These are phyloP conservation scores for Corythornis madagascariensis DNA, from an alignment of 2,113 vertebrate species.

Conservation along the genomic window DNA sequence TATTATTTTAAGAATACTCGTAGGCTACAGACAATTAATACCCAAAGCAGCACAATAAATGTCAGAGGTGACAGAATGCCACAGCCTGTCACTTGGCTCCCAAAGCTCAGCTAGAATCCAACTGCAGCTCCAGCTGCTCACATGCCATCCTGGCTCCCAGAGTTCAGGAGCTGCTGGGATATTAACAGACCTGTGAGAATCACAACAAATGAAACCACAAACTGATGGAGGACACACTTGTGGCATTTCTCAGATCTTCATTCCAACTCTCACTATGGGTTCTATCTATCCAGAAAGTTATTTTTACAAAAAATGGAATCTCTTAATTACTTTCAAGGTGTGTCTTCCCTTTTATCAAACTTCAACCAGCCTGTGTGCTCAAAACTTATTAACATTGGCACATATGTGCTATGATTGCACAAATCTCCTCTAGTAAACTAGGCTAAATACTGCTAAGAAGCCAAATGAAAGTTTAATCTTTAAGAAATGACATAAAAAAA, in stretches of 20 bases:
- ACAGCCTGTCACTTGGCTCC: neutral
- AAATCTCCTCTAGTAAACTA: neutral
- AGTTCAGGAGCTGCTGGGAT: neutral
- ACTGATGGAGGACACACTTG: neutral
- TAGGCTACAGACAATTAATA: neutral
- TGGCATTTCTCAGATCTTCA: neutral
- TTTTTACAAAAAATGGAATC: neutral
- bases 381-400: neutral
- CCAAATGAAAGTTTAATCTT: slow-evolving; percentile 4
- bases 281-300: neutral
- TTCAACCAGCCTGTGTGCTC: neutral
- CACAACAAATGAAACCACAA: neutral
- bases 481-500: neutral
- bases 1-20: neutral
- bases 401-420: neutral
- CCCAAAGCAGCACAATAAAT: neutral
- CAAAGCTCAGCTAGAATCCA: no score
- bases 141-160: neutral
- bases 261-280: neutral
- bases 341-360: neutral
- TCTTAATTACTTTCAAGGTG: neutral
- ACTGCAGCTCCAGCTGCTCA: neutral
- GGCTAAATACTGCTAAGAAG: neutral
- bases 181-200: neutral
- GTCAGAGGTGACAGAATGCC: neutral